Percentiles rank a stretch among this genome's conserved stretches.
These are phyloP conservation scores for Gymnocypris eckloni DNA, from an alignment of 2,797 vertebrate genomes.

Conservation along the genomic window DNA sequence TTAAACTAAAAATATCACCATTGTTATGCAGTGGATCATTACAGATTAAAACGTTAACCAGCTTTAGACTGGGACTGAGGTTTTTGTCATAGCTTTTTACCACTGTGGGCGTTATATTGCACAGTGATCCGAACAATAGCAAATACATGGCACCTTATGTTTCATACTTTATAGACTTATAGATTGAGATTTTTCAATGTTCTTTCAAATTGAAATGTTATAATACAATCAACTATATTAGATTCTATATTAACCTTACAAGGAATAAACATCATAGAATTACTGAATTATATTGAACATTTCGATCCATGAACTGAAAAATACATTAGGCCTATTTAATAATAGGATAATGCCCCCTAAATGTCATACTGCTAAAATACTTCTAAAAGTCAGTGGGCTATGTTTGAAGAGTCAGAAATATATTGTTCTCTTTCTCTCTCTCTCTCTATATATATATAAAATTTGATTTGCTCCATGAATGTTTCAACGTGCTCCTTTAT, in stretches of 20 bases:
- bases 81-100: conserved; percentile 28
- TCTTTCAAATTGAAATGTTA: background rate
- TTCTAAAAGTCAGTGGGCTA: too few relatives aligned
- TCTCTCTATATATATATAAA: too few relatives aligned
- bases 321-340: background rate
- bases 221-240: background rate
- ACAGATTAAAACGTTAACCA: background rate
- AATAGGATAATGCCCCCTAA: background rate
- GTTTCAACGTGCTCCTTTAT: background rate
- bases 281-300: background rate
- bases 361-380: background rate
- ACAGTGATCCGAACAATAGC: conserved; percentile 6
- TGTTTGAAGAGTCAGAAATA: background rate
- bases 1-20: background rate
- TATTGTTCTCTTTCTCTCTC: background rate
- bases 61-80: background rate
- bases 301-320: background rate
- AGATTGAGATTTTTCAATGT: background rate
- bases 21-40: too few relatives aligned
- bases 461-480: background rate
- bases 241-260: background rate
- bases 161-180: background rate
- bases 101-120: conserved; percentile 17
- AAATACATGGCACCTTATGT: background rate
- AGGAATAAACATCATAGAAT: background rate